phyloP scores from a whole-genome alignment of 2,113 vertebrate genomes.

The Cromileptes altivelis region DNA sequence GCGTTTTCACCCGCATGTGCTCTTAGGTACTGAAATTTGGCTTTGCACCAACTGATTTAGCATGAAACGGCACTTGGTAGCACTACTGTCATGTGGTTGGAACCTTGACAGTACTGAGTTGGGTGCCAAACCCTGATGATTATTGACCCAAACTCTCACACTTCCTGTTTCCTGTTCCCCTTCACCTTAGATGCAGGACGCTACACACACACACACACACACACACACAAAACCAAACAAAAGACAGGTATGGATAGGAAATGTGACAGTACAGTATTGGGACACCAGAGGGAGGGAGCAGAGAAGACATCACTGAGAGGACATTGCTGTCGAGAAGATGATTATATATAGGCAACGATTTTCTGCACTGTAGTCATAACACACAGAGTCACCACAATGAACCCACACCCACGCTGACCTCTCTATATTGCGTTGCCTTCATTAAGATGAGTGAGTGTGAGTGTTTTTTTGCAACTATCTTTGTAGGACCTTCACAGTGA shows the following conservation, averaged over 20 bases:
- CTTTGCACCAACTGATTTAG: too few relatives aligned
- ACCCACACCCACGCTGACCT: not conserved
- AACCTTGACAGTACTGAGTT: too few relatives aligned
- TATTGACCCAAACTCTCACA: too few relatives aligned
- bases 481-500: not conserved
- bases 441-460: constrained; percentile 23
- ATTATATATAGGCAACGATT: not conserved
- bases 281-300: not conserved
- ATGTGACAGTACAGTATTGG: not conserved
- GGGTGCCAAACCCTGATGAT: too few relatives aligned
- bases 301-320: not conserved
- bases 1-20: too few relatives aligned
- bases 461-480: not conserved
- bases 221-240: not conserved
- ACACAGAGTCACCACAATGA: constrained; percentile 13
- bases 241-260: constrained; percentile 1
- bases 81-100: too few relatives aligned
- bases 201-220: not conserved
- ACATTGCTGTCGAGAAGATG: constrained; percentile 22
- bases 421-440: constrained; percentile 26
- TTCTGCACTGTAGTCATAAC: constrained; percentile 37
- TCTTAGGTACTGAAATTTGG: too few relatives aligned
- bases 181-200: too few relatives aligned
- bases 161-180: too few relatives aligned
- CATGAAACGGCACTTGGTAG: too few relatives aligned